A percentile compares a stretch with the other conserved stretches of the same genome.
Conservation (phyloP, 1,140 invertebrate genomes). For the Carposina sasakii region DNA sequence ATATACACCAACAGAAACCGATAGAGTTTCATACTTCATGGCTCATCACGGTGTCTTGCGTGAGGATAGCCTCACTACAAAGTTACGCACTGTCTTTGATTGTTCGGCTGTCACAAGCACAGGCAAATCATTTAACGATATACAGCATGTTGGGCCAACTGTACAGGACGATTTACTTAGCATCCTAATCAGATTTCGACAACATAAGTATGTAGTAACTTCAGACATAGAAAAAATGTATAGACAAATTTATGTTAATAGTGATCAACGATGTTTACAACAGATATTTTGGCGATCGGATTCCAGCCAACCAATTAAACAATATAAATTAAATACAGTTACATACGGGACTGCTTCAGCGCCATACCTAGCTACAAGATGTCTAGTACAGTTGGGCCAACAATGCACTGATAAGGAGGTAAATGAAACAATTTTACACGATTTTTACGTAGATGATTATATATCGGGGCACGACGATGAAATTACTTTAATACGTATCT, state of each 20-base stretch:
- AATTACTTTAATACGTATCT: not conserved
- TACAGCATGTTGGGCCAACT: constrained; percentile 7
- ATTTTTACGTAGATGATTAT: constrained; percentile 9
- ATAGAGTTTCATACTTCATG: not conserved
- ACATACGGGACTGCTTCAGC: constrained; percentile 7
- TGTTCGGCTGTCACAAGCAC: constrained; percentile 1
- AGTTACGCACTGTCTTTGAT: constrained; percentile 12
- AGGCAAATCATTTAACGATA: not conserved
- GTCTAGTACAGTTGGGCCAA: constrained; percentile 9
- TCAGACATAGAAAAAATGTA: constrained; percentile 14
- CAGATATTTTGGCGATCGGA: constrained; percentile 16
- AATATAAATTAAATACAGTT: constrained; percentile 10
- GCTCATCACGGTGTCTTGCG: constrained; percentile 9
- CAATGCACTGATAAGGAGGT: constrained; percentile 2
- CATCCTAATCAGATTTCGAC: constrained; percentile 11
- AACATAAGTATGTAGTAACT: constrained; percentile 9
- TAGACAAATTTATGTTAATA: constrained; percentile 5
- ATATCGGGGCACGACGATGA: not conserved
- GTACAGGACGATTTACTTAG: constrained; percentile 13
- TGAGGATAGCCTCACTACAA: constrained; percentile 8
- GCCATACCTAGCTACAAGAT: constrained; percentile 11
- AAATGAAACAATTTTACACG: constrained; percentile 1
- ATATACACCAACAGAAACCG: not conserved
- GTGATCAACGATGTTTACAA: constrained; percentile 8
- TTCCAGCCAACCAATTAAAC: constrained; percentile 1